phyloP scores from a whole-genome alignment of 2,888 invertebrate genomes.

The Linnaemya vulpina region DNA sequence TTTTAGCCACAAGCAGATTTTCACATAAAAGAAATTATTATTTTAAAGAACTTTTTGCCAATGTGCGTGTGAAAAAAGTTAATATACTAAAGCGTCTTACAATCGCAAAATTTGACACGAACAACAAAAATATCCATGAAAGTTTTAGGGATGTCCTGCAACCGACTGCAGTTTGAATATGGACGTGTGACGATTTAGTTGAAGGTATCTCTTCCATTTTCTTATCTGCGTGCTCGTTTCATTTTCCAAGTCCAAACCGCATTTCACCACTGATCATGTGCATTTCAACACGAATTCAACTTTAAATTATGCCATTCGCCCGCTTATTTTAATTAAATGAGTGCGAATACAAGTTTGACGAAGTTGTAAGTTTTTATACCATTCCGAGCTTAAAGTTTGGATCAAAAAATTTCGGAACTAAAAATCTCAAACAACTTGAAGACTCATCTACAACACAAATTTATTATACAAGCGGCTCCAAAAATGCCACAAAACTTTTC shows the following conservation, averaged over 20 bases:
- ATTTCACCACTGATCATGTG: too few species aligned
- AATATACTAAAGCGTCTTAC: neutral
- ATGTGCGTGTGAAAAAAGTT: conserved; percentile 2
- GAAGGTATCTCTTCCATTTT: too few species aligned
- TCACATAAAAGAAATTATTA: neutral
- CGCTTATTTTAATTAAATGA: too few species aligned
- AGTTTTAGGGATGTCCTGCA: neutral
- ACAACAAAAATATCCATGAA: neutral
- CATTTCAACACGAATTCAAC: too few species aligned
- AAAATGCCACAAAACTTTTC: conserved; percentile 15
- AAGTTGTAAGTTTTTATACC: too few species aligned
- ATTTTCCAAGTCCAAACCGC: too few species aligned
- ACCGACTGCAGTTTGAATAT: too few species aligned
- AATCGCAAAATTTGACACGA: neutral
- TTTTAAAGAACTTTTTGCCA: conserved; percentile 6
- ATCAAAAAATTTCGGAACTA: neutral
- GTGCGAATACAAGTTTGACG: too few species aligned
- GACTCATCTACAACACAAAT: conserved; percentile 21
- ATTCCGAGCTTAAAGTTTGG: too few species aligned
- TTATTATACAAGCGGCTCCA: neutral
- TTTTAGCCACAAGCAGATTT: conserved; percentile 8
- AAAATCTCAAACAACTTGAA: neutral
- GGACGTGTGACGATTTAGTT: too few species aligned
- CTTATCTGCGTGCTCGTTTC: too few species aligned
- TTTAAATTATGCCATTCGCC: too few species aligned